Conservation (phyloP, 1,140 invertebrate genomes). For the Drosophila equinoxialis region DNA sequence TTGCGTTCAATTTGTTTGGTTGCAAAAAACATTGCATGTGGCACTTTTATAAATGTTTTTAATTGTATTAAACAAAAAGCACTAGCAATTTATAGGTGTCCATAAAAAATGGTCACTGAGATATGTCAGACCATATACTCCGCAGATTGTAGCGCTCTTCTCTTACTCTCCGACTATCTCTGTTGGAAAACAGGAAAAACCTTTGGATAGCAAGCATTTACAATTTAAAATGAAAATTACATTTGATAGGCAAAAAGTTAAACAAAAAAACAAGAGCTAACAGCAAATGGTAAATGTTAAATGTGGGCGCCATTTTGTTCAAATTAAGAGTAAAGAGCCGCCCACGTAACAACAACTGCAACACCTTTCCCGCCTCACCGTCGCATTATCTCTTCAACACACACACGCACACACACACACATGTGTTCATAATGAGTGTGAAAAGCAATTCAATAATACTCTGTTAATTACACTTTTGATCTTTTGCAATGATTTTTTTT, state of each 20-base stretch:
- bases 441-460: constrained; percentile 42
- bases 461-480: constrained; percentile 59
- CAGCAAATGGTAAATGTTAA: background rate
- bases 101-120: constrained; percentile 32
- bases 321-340: constrained; percentile 1
- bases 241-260: background rate
- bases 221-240: constrained; percentile 5
- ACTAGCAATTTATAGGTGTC: constrained; percentile 43
- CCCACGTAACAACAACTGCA: background rate
- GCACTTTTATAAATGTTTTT: constrained; percentile 33
- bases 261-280: background rate
- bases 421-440: constrained; percentile 26
- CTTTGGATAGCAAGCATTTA: background rate
- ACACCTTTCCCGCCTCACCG: background rate
- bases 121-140: constrained; percentile 7
- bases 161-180: background rate
- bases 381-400: background rate
- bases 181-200: background rate
- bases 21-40: constrained; percentile 18
- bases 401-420: constrained; percentile 19
- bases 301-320: constrained; percentile 7
- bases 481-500: constrained; percentile 44
- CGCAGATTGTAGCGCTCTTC: background rate
- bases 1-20: constrained; percentile 8
- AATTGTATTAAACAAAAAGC: constrained; percentile 39